Conservation (phyloP, 2,888 invertebrate species). For the Luperina testacea region DNA sequence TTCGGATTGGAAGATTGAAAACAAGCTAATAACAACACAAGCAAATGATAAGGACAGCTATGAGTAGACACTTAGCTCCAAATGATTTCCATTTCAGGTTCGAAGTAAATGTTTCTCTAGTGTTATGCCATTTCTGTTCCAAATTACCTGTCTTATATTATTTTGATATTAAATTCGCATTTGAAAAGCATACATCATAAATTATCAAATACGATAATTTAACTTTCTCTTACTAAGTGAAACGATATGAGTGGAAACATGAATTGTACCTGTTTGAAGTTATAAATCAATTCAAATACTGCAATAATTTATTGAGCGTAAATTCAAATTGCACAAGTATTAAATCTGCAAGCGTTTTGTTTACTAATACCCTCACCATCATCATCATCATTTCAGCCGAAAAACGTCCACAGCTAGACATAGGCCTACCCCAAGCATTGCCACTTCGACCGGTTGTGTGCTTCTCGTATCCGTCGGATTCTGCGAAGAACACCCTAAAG, state of each 20-base stretch:
- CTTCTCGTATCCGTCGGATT: not conserved
- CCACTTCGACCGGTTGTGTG: not conserved
- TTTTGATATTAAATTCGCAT: slow-evolving; percentile 27
- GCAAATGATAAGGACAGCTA: slow-evolving; percentile 17
- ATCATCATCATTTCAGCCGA: not conserved
- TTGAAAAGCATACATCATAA: slow-evolving; percentile 25
- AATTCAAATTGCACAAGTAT: slow-evolving; percentile 6
- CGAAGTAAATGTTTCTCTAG: slow-evolving; percentile 18
- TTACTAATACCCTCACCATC: not conserved
- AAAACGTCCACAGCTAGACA: not conserved
- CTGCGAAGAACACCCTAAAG: not conserved
- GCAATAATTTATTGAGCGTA: slow-evolving; percentile 1
- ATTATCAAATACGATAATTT: slow-evolving; percentile 37
- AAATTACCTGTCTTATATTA: slow-evolving; percentile 28
- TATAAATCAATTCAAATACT: not conserved
- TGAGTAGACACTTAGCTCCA: slow-evolving; percentile 13
- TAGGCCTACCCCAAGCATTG: not conserved
- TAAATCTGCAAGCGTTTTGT: slow-evolving; percentile 5
- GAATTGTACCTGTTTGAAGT: slow-evolving; percentile 23
- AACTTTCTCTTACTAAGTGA: slow-evolving; percentile 43
- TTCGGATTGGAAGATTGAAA: slow-evolving; percentile 20
- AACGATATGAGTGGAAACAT: slow-evolving; percentile 32
- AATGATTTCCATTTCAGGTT: slow-evolving; percentile 37
- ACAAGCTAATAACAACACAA: slow-evolving; percentile 27
- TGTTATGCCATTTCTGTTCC: slow-evolving; percentile 1